A percentile compares a stretch with the other conserved stretches of the same genome.
These are phyloP conservation scores for Drosophila flavopinicola DNA, from an alignment of 2,888 invertebrate genomes.

Conservation along the genomic window DNA sequence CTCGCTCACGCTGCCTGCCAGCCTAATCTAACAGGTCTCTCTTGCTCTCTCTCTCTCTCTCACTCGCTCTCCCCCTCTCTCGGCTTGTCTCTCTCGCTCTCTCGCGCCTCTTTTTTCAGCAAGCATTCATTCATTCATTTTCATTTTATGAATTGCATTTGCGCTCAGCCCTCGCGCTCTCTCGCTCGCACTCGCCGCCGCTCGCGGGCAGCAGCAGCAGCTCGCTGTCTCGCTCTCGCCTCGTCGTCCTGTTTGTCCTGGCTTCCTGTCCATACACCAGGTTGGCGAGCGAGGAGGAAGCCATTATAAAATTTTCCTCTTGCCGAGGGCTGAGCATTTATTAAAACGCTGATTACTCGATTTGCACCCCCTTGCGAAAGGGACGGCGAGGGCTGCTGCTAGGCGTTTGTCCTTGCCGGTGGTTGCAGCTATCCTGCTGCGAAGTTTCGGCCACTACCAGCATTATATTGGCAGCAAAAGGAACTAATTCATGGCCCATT, in stretches of 20 bases:
- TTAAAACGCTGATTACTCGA: conserved; percentile 68
- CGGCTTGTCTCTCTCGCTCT: conserved; percentile 14
- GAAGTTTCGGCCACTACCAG: conserved; percentile 19
- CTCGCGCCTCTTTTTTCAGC: conserved; percentile 32
- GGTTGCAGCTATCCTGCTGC: conserved; percentile 24
- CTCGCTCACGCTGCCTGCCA: conserved; percentile 42
- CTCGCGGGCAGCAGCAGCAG: neutral
- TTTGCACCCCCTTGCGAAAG: conserved; percentile 47
- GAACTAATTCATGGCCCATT: conserved; percentile 56
- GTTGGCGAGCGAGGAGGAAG: conserved; percentile 52
- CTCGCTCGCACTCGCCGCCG: conserved; percentile 20
- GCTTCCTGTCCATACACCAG: conserved; percentile 49
- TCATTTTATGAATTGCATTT: conserved; percentile 41
- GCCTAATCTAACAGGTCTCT: conserved; percentile 25
- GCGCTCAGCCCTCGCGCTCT: conserved; percentile 37
- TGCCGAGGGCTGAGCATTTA: conserved; percentile 45
- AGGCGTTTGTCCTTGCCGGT: conserved; percentile 18
- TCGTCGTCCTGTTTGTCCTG: conserved; percentile 25
- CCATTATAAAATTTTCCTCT: conserved; percentile 63
- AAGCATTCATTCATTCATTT: conserved; percentile 47
- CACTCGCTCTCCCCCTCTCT: conserved; percentile 22
- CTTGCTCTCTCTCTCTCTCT: conserved; percentile 18
- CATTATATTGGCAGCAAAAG: conserved; percentile 28
- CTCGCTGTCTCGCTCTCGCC: conserved; percentile 11
- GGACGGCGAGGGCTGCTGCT: conserved; percentile 14